Evolutionary conservation across 37 sponge, comb jelly and placozoan genomes (phyloP).

Genomic region (Amphimedon queenslandica): DNA sequence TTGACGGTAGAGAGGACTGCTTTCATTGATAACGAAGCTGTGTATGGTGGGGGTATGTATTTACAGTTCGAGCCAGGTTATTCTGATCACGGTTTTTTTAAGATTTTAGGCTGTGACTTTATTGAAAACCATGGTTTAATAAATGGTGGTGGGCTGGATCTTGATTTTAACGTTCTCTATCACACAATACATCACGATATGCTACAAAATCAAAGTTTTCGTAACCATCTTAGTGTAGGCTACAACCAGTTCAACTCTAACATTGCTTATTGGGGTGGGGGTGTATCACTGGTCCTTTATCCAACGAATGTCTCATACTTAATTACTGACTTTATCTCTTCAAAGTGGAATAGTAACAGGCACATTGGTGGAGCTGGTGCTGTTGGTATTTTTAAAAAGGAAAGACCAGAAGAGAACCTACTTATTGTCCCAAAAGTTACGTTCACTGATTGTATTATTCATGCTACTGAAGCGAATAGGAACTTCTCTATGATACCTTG

Average conservation of each 20-base stretch:
- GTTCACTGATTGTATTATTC: neutral
- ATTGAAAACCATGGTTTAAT: slow-evolving; percentile 2
- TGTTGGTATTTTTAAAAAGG: neutral
- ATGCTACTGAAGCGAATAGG: neutral
- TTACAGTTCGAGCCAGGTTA: slow-evolving; percentile 4
- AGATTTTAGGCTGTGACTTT: neutral
- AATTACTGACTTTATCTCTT: neutral
- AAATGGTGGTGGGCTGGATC: slow-evolving; percentile 14
- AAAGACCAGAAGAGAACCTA: neutral
- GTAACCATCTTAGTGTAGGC: neutral
- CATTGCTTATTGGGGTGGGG: slow-evolving; percentile 10
- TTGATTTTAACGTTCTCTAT: neutral
- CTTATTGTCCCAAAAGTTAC: neutral
- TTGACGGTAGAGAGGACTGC: neutral
- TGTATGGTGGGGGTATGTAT: slow-evolving; percentile 23
- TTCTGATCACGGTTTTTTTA: neutral
- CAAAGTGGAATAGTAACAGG: neutral
- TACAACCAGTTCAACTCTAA: neutral
- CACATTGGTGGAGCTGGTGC: neutral
- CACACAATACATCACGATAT: neutral
- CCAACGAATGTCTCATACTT: neutral
- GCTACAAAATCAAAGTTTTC: neutral
- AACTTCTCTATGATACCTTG: neutral
- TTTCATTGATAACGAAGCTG: slow-evolving; percentile 15
- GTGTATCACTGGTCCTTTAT: neutral